Evolutionary conservation across 1,140 invertebrate genomes (phyloP).

Genomic region (Drosophila lowei): DNA sequence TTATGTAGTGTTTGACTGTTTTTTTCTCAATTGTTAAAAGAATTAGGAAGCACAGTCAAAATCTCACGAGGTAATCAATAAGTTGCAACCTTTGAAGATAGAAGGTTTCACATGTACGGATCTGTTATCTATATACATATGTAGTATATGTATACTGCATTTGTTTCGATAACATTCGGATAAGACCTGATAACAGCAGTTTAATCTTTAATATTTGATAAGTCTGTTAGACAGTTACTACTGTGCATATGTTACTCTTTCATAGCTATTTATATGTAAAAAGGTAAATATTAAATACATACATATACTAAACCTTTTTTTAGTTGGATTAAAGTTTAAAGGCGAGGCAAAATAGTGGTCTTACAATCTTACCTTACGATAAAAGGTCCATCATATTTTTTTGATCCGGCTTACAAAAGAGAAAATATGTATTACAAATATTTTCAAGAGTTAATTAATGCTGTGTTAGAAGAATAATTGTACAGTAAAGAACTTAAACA

Average conservation of each 20-base stretch:
- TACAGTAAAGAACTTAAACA: no score
- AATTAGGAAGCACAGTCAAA: no score
- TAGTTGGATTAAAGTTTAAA: no score
- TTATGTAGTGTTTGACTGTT: no score
- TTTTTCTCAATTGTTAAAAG: no score
- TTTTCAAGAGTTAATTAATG: background rate
- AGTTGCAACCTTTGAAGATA: conserved; percentile 3
- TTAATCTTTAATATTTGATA: conserved; percentile 42
- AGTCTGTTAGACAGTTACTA: conserved; percentile 8
- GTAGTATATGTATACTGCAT: conserved; percentile 20
- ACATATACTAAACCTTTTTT: no score
- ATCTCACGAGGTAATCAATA: background rate
- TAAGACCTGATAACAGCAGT: conserved; percentile 45
- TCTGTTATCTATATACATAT: conserved; percentile 25
- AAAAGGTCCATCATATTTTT: conserved; percentile 51
- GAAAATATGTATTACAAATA: background rate
- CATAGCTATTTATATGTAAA: background rate
- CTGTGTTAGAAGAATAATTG: background rate
- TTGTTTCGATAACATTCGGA: conserved; percentile 38
- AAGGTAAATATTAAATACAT: no score
- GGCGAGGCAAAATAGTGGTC: background rate
- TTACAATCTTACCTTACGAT: conserved; percentile 42
- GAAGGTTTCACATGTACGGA: background rate
- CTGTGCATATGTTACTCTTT: conserved; percentile 26
- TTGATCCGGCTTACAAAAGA: conserved; percentile 37